These are phyloP conservation scores for Drosophila melanocephala DNA, from an alignment of 2,888 invertebrate species.

Conservation along the genomic window DNA sequence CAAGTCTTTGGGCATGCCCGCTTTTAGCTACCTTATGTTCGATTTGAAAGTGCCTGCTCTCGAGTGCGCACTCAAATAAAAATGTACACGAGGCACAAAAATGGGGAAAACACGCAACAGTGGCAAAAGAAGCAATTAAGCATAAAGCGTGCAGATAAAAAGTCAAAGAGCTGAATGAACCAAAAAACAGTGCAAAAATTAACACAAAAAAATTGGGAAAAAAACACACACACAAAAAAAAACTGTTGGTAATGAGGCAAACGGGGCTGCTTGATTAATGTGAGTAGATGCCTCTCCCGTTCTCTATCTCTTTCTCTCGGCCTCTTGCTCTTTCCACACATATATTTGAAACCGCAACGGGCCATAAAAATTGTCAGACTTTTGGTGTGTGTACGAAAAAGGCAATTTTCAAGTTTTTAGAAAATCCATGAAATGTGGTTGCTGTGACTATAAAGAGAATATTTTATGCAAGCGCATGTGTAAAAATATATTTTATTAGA, in stretches of 20 bases:
- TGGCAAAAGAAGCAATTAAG: slow-evolving; percentile 68
- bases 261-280: slow-evolving; percentile 57
- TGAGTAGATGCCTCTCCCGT: slow-evolving; percentile 32
- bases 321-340: not conserved
- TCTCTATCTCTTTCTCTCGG: not conserved
- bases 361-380: slow-evolving; percentile 55
- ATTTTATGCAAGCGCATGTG: slow-evolving; percentile 64
- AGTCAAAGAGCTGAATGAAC: slow-evolving; percentile 53
- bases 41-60: slow-evolving; percentile 49
- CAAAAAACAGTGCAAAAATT: slow-evolving; percentile 38
- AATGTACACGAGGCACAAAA: slow-evolving; percentile 26
- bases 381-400: slow-evolving; percentile 27
- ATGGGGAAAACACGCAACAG: slow-evolving; percentile 27
- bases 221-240: not conserved
- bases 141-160: slow-evolving; percentile 68
- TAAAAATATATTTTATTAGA: slow-evolving; percentile 72
- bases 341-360: slow-evolving; percentile 48
- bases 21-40: slow-evolving; percentile 53
- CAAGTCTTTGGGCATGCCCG: slow-evolving; percentile 11
- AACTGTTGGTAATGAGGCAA: slow-evolving; percentile 51
- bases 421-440: slow-evolving; percentile 71
- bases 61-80: slow-evolving; percentile 38
- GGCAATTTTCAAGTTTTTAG: slow-evolving; percentile 63
- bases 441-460: slow-evolving; percentile 63
- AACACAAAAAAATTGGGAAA: slow-evolving; percentile 14